These are phyloP conservation scores for Hemicentrotus pulcherrimus DNA, from an alignment of 35 echinoderm and acorn worm species.

Conservation along the genomic window DNA sequence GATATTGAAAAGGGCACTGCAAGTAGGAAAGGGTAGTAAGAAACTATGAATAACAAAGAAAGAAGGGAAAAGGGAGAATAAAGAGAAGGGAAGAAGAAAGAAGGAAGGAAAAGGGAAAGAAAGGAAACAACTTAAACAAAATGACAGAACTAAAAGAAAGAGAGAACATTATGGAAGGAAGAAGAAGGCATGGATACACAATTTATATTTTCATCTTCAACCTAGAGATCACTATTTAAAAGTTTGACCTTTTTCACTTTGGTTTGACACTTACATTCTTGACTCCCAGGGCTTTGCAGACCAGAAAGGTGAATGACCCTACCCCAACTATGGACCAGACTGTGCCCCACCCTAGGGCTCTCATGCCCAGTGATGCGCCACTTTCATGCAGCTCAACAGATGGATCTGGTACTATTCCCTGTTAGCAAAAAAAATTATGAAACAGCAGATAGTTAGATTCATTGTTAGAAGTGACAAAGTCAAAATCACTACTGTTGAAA, in stretches of 20 bases:
- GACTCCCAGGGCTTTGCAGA: conserved; percentile 83
- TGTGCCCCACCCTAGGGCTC: conserved; percentile 87
- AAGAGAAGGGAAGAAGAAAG: too few species aligned
- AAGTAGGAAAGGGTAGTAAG: too few species aligned
- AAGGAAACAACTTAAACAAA: background rate
- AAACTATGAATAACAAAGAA: background rate
- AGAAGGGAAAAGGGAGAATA: background rate
- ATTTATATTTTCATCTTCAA: background rate
- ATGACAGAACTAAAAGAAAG: background rate
- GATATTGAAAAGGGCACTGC: too few species aligned
- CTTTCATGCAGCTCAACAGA: conserved; percentile 79
- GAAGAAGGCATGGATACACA: background rate
- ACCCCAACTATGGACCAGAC: conserved; percentile 86
- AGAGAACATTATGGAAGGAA: background rate
- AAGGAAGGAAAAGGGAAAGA: background rate
- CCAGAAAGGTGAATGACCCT: conserved; percentile 66
- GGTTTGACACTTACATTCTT: conserved; percentile 74
- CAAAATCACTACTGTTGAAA: background rate
- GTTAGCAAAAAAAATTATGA: background rate
- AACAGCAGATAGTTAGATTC: background rate
- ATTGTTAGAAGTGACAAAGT: too few species aligned
- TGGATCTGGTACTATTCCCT: conserved; percentile 72
- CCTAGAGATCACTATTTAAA: too few species aligned
- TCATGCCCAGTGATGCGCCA: conserved; percentile 78
- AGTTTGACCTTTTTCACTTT: background rate